A percentile compares a stretch with the other conserved stretches of the same genome.
These are phyloP conservation scores for Andrena bucephala DNA, from an alignment of 2,888 invertebrate genomes.

Conservation along the genomic window DNA sequence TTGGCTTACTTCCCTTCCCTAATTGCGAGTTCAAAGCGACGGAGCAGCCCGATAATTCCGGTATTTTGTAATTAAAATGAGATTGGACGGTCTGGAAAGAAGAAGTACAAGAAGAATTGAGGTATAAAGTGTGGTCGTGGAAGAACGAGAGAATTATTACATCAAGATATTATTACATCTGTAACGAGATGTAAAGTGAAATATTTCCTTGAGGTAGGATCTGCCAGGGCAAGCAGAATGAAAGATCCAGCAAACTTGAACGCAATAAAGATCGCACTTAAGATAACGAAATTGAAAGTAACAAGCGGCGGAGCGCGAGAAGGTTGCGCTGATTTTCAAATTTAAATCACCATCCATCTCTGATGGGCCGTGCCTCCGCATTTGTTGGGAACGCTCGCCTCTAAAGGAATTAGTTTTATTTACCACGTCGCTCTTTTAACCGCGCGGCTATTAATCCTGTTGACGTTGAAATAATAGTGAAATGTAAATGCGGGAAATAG, in stretches of 20 bases:
- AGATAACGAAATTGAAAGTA: neutral
- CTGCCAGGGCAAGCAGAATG: neutral
- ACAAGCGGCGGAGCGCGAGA: neutral
- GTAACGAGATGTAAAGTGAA: no score
- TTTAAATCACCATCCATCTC: neutral
- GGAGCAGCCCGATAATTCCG: no score
- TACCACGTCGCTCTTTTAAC: neutral
- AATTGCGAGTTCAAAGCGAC: no score
- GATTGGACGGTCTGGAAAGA: no score
- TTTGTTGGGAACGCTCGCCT: neutral
- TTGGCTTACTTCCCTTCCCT: no score
- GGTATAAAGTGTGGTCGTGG: no score
- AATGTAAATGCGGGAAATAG: slow-evolving; percentile 54
- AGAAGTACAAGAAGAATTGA: no score
- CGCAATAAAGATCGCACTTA: neutral
- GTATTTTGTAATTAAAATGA: no score
- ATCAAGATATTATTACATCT: no score
- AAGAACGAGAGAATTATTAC: no score
- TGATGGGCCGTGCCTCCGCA: neutral
- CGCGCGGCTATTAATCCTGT: slow-evolving; percentile 44
- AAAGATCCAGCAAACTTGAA: neutral
- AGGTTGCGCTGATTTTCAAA: neutral
- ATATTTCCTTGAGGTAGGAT: no score
- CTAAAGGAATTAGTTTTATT: slow-evolving; percentile 40
- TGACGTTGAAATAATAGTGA: slow-evolving; percentile 50